Base-by-base conservation (phyloP, 2,113 vertebrate species). In the Heloderma charlesbogerti region DNA sequence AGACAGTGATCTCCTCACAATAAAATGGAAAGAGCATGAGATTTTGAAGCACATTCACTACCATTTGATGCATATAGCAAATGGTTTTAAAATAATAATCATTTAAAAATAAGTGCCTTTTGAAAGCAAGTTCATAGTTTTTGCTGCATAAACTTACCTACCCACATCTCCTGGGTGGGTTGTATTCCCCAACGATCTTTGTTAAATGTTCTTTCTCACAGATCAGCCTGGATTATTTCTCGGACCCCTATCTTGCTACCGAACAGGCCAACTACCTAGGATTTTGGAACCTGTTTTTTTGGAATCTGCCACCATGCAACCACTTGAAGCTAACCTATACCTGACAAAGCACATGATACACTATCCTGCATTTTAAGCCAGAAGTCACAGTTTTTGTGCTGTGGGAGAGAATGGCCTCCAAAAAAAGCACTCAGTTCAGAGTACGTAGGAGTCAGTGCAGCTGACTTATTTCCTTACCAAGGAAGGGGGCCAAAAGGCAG, bases 401-500 rank as follows among this genome's bases (percentile, higher is more conserved):
- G 31, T 27, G 34, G 40, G 66, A 51, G 5, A 79, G 43, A 54
- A 69, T 27, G 80, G n/a, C 12, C 22, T 54, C 27, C 34, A 81
- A 69, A 89, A 45, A 82, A 22, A 31, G 27, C 13, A 22, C 40
- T 88, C 51, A 43, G 13, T 29, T 37, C n/a, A 40, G 54, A 67
- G 7, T 13, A 91, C 43, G 90, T 87, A 84, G 88, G 51, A 0
- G 7, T 3, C 71, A 60, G 69, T 72, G 91, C 37, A 4, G 10
- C 31, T 82, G 13, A 72, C 75, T 57, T 75, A 69, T 6, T 82
- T 90, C 12, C 74, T 94, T 94, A 93, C 74, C 89, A 84, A 93
- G 90, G 87, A 88, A 89, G 90, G 88, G 89, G 92, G 89, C 74
- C 86, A 94, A 92, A 87, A 92, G 92, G 57, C 37, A 92, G 84